Percentiles rank a stretch among this genome's conserved stretches.
Conservation (phyloP, 2,888 invertebrate species). For the Oxystoma pomonae region DNA sequence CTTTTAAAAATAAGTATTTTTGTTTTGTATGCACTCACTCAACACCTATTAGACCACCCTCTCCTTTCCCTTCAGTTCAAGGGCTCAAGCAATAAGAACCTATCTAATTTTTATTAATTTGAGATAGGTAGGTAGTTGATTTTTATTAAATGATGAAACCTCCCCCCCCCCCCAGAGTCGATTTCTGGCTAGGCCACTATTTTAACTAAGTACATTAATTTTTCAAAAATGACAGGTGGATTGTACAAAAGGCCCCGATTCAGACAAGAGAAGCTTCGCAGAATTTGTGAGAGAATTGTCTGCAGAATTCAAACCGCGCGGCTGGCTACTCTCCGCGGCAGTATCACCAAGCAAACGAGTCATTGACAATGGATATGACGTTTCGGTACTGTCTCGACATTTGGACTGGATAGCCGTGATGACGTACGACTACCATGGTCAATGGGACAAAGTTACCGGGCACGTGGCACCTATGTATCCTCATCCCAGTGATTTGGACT, state of each 20-base stretch:
- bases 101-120: too few species aligned
- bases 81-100: too few species aligned
- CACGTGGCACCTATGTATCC: slow-evolving; percentile 85
- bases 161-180: too few species aligned
- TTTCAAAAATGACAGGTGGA: too few species aligned
- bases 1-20: too few species aligned
- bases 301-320: slow-evolving; percentile 65
- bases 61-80: too few species aligned
- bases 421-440: slow-evolving; percentile 89
- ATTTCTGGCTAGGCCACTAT: too few species aligned
- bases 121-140: too few species aligned
- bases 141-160: too few species aligned
- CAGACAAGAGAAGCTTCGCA: slow-evolving; percentile 77
- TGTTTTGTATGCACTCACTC: too few species aligned
- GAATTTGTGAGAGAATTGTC: slow-evolving; percentile 71
- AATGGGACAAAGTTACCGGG: slow-evolving; percentile 88
- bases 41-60: too few species aligned
- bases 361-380: slow-evolving; percentile 81
- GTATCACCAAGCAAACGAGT: slow-evolving; percentile 83
- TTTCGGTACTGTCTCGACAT: slow-evolving; percentile 67
- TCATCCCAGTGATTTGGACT: slow-evolving; percentile 68
- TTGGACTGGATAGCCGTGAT: slow-evolving; percentile 89
- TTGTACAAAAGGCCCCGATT: slow-evolving; percentile 74
- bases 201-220: too few species aligned
- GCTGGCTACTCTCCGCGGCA: slow-evolving; percentile 73